Conservation (phyloP, 2,888 invertebrate species). For the Hyposoter didymator region DNA sequence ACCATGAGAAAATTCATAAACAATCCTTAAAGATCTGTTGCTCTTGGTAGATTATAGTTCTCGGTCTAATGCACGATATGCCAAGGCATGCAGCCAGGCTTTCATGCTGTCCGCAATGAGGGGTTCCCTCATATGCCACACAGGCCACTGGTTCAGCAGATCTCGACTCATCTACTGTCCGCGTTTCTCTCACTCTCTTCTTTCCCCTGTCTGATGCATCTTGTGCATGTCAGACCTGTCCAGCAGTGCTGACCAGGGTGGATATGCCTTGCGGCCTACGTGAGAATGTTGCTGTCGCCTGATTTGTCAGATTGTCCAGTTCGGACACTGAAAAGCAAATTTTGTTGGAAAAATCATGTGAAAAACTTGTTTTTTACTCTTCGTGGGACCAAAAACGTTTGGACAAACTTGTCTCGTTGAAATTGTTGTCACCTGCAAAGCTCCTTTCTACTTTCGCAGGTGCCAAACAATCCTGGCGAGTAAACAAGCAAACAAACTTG, state of each 20-base stretch:
- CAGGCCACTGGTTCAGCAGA: slow-evolving; percentile 33
- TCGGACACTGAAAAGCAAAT: too few species aligned
- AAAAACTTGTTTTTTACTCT: not conserved
- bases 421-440: not conserved
- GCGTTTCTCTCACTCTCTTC: not conserved
- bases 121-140: not conserved
- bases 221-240: slow-evolving; percentile 30
- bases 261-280: slow-evolving; percentile 1
- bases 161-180: not conserved
- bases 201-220: not conserved
- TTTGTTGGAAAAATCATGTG: too few species aligned
- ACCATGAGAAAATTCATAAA: not conserved
- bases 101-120: not conserved
- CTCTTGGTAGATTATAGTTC: slow-evolving; percentile 44
- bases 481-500: not conserved
- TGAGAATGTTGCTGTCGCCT: slow-evolving; percentile 27
- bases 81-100: not conserved
- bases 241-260: not conserved
- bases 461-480: not conserved
- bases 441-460: not conserved
- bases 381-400: not conserved
- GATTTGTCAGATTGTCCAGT: slow-evolving; percentile 1
- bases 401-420: not conserved
- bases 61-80: slow-evolving; percentile 24
- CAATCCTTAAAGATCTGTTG: slow-evolving; percentile 3